Evolutionary conservation across 1,140 invertebrate genomes (phyloP).

Genomic region (Galendromus occidentalis): DNA sequence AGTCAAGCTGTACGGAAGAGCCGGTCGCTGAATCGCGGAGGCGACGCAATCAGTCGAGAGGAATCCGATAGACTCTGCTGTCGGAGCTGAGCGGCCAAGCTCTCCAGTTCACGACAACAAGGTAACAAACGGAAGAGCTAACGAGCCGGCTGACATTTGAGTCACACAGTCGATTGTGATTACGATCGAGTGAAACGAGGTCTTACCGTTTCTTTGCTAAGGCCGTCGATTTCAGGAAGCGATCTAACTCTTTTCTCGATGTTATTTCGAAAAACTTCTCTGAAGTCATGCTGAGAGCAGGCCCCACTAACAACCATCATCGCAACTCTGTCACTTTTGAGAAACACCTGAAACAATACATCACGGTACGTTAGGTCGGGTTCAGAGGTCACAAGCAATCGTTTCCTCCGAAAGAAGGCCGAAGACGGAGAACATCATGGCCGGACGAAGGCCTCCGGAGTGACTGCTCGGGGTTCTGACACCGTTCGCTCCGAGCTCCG

Average conservation of each 20-base stretch:
- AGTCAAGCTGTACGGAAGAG: too few species aligned
- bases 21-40: too few species aligned
- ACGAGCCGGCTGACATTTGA: too few species aligned
- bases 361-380: neutral
- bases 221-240: conserved; percentile 92
- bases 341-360: conserved; percentile 47
- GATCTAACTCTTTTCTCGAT: conserved; percentile 89
- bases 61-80: too few species aligned
- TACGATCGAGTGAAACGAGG: too few species aligned
- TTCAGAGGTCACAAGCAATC: neutral
- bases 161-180: too few species aligned
- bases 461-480: too few species aligned
- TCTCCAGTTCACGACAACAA: too few species aligned
- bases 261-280: conserved; percentile 93
- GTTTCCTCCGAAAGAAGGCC: neutral
- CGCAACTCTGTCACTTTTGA: conserved; percentile 81
- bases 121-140: too few species aligned
- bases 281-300: conserved; percentile 91
- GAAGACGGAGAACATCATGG: neutral
- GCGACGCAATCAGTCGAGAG: too few species aligned
- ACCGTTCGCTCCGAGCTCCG: too few species aligned
- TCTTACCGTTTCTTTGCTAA: conserved; percentile 83
- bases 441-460: neutral
- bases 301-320: conserved; percentile 92
- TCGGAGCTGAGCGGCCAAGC: too few species aligned